Evolutionary conservation across 2,113 vertebrate species (phyloP), one percentile per base, ranked within the genome.

Genomic region (Lutjanus erythropterus): DNA sequence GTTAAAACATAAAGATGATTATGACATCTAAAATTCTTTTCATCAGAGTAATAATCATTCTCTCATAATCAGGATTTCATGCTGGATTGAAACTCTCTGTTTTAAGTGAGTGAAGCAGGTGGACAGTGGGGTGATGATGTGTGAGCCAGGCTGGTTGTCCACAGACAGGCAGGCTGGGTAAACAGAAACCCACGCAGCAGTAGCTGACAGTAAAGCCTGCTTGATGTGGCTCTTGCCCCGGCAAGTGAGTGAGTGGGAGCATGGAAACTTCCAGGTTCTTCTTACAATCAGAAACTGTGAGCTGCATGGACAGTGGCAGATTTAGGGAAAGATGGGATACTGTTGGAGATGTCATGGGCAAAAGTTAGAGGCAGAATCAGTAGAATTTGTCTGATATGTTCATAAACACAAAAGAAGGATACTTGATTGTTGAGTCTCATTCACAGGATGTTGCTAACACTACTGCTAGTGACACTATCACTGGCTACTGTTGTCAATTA

Each of bases 161-260:
- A 84, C 85, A 90, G 86, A 89, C 83, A 76, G 86, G 78, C 76
- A 78, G 84, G 67, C 89, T 87, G 89, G 75, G 91, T 87, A 92
- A 95, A 95, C 83, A 93, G 58, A 87, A 78, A 83, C 93, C 93
- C 91, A 90, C 91, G 46, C 88, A 86, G 64, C 73, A 62, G 78
- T 58, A 84, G 69, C 86, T 89, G 75, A 87, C 71, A 64, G 59
- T 75, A 42, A 12, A 46, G 49, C 65, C 74, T 35, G 33, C 81
- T 78, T 81, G 44, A 85, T 79, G 86, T 81, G 83, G 84, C 83
- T 85, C 66, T 41, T 29, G 25, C 75, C 55, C 82, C 29, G 14
- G 74, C 39, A 15, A 37, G 71, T 61, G 71, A 78, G 78, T 60
- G 80, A 89, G 86, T 65, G 85, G 85, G 83, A 73, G 77, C 60